Percentiles rank a stretch among this genome's conserved stretches.
Conservation (phyloP, 2,888 invertebrate species). For the Andrena haemorrhoa region DNA sequence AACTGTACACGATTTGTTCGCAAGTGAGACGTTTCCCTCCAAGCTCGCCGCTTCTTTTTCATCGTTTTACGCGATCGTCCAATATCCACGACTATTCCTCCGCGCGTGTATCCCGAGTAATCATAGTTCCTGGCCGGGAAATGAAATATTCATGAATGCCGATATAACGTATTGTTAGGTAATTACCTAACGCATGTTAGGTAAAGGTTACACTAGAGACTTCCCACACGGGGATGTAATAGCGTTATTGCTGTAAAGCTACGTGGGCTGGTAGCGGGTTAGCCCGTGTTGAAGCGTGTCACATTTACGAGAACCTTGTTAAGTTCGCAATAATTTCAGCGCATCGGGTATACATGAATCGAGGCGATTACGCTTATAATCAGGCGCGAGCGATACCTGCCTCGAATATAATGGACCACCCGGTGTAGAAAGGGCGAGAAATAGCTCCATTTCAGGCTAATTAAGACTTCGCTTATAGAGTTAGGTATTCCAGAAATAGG, state of each 20-base stretch:
- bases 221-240: constrained; percentile 26
- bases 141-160: constrained; percentile 57
- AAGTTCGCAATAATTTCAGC: constrained; percentile 35
- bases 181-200: constrained; percentile 42
- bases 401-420: no score
- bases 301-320: constrained; percentile 26
- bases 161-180: constrained; percentile 48
- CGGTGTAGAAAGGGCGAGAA: no score
- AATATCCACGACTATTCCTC: not conserved
- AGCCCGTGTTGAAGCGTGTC: not conserved
- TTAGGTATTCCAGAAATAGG: no score
- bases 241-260: constrained; percentile 22
- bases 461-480: no score
- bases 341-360: constrained; percentile 20
- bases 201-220: constrained; percentile 37
- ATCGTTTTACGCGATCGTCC: not conserved
- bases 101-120: constrained; percentile 12
- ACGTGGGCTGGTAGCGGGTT: not conserved
- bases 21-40: not conserved
- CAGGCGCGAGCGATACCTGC: no score
- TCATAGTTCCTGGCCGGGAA: constrained; percentile 5
- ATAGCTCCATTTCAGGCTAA: no score
- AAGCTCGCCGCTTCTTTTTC: not conserved
- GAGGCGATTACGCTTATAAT: constrained; percentile 20
- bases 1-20: not conserved